Percentiles rank a stretch among this genome's conserved stretches.
Evolutionary conservation across 2,113 vertebrate genomes (phyloP).

Genomic region (Corynorhinus townsendii): DNA sequence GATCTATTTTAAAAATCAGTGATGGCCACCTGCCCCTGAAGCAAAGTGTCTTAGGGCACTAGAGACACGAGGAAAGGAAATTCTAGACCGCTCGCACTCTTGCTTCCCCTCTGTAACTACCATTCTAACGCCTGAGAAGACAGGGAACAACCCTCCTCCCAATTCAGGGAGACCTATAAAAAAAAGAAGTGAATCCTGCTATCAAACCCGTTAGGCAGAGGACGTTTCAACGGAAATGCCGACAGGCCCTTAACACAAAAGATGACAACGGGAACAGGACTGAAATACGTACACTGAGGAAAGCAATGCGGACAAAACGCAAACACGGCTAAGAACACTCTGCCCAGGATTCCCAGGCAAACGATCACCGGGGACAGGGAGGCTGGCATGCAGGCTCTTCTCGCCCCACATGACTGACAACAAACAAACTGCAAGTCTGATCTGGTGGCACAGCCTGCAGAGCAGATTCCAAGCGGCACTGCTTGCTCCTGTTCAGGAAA

Average conservation of each 20-base stretch:
- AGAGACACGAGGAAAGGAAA: neutral
- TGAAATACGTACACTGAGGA: neutral
- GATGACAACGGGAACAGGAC: rapidly evolving
- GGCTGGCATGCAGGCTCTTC: neutral
- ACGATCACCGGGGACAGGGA: slow-evolving; percentile 39
- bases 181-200: neutral
- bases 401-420: slow-evolving; percentile 60
- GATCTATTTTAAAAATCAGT: neutral
- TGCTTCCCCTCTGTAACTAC: neutral
- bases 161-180: rapidly evolving
- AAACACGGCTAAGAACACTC: neutral
- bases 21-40: neutral
- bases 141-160: neutral
- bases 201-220: neutral
- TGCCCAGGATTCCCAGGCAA: neutral
- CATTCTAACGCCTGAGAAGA: neutral
- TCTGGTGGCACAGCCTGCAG: slow-evolving; percentile 74
- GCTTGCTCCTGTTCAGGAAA: slow-evolving; percentile 73
- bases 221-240: neutral
- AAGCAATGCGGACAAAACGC: neutral
- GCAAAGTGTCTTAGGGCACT: neutral
- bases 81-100: neutral
- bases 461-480: slow-evolving; percentile 69
- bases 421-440: slow-evolving; percentile 74
- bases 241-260: neutral